A percentile compares a stretch with the other conserved stretches of the same genome.
Conservation (phyloP, 1,140 invertebrate genomes). For the Augochlora pura region DNA sequence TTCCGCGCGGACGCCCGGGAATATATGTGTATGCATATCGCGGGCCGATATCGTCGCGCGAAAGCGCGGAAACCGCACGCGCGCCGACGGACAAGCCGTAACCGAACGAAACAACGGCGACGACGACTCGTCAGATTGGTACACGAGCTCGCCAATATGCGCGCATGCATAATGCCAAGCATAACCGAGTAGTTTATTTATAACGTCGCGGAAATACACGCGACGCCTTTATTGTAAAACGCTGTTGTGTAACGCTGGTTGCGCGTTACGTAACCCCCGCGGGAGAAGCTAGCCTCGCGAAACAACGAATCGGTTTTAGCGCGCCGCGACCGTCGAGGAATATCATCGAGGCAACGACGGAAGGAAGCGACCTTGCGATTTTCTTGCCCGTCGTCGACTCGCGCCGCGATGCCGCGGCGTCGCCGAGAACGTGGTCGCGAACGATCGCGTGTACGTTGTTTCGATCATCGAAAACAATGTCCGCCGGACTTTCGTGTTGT, state of each 20-base stretch:
- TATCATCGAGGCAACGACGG: too few species aligned
- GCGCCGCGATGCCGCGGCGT: too few species aligned
- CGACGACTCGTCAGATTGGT: slow-evolving; percentile 1
- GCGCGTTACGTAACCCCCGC: slow-evolving; percentile 67
- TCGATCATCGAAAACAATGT: too few species aligned
- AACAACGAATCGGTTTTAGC: not conserved
- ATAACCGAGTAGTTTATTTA: slow-evolving; percentile 77
- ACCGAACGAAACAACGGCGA: not conserved
- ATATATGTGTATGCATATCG: too few species aligned
- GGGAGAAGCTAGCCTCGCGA: slow-evolving; percentile 4
- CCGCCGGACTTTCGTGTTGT: too few species aligned
- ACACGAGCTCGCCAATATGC: slow-evolving; percentile 65
- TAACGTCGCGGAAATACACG: slow-evolving; percentile 73
- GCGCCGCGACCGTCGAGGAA: too few species aligned
- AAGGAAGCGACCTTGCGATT: too few species aligned
- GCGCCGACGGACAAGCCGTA: not conserved
- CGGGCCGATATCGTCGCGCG: not conserved
- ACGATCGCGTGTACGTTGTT: too few species aligned
- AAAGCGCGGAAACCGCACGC: not conserved
- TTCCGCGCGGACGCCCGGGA: too few species aligned
- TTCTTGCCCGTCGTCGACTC: too few species aligned
- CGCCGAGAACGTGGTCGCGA: too few species aligned
- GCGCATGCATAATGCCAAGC: slow-evolving; percentile 72
- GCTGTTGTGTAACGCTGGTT: slow-evolving; percentile 65
- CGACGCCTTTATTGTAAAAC: slow-evolving; percentile 73